These are phyloP conservation scores for Cyphomyrus discorhynchus DNA, from an alignment of 2,113 vertebrate genomes.

Conservation along the genomic window DNA sequence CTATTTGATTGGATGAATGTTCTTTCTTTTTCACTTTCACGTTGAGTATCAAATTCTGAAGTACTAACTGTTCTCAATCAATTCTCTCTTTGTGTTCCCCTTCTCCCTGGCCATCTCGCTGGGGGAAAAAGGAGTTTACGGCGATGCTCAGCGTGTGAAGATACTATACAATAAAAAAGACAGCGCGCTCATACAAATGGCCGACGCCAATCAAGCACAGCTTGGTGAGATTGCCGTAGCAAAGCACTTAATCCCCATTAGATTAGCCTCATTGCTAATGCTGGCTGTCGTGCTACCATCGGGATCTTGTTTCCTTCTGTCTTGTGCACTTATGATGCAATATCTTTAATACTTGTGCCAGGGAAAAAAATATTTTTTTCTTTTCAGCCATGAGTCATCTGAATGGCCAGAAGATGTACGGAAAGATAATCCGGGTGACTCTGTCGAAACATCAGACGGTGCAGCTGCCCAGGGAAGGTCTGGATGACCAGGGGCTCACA, in stretches of 20 bases:
- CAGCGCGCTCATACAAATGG: conserved; percentile 96
- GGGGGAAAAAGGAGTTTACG: conserved; percentile 84
- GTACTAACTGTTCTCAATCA: conserved; percentile 70
- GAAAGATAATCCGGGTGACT: conserved; percentile 96
- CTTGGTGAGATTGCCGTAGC: conserved; percentile 69
- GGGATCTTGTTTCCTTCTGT: neutral
- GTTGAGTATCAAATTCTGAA: conserved; percentile 74
- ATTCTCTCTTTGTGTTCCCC: conserved; percentile 63
- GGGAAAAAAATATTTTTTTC: neutral
- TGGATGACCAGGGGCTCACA: conserved; percentile 93
- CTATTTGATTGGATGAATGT: conserved; percentile 74
- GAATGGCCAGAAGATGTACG: conserved; percentile 97
- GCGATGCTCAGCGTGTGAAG: conserved; percentile 98
- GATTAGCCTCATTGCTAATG: neutral
- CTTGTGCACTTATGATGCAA: neutral
- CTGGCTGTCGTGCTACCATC: neutral
- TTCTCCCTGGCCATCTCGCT: conserved; percentile 65
- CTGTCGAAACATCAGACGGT: conserved; percentile 95
- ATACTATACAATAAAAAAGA: conserved; percentile 99
- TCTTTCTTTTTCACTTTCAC: conserved; percentile 59
- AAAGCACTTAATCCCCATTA: neutral
- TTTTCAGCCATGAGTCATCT: conserved; percentile 90
- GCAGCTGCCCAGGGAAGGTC: conserved; percentile 89
- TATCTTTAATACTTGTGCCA: neutral
- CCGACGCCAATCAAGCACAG: conserved; percentile 94